phyloP scores from a whole-genome alignment of 2,888 invertebrate genomes.

The Meliscaeva auricollis region DNA sequence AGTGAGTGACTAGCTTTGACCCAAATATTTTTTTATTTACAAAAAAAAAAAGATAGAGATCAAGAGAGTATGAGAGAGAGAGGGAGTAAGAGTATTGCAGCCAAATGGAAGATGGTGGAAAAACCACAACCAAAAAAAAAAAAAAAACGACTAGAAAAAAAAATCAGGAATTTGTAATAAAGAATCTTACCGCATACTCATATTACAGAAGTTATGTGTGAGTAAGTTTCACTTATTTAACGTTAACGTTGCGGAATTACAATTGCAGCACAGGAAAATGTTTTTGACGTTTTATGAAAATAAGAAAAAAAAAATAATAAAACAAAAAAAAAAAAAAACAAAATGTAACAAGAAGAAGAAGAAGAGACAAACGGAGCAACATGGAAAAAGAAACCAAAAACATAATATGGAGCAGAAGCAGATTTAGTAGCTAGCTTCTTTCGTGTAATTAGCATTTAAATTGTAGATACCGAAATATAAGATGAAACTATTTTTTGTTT shows the following conservation, averaged over 20 bases:
- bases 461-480: slow-evolving; percentile 49
- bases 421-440: slow-evolving; percentile 49
- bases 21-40: slow-evolving; percentile 80
- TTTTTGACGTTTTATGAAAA: slow-evolving; percentile 57
- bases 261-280: slow-evolving; percentile 59
- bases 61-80: slow-evolving; percentile 50
- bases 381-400: slow-evolving; percentile 42
- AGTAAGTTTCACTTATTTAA: slow-evolving; percentile 62
- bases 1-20: slow-evolving; percentile 83
- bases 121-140: slow-evolving; percentile 21
- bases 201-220: slow-evolving; percentile 47
- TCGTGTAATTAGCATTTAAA: slow-evolving; percentile 63
- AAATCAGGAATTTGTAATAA: slow-evolving; percentile 50
- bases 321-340: background rate
- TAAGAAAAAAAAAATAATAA: slow-evolving; percentile 3
- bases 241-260: slow-evolving; percentile 61
- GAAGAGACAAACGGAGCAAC: background rate
- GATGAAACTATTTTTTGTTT: slow-evolving; percentile 33
- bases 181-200: slow-evolving; percentile 52
- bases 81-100: slow-evolving; percentile 19
- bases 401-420: slow-evolving; percentile 41
- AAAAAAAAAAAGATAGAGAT: slow-evolving; percentile 10
- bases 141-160: slow-evolving; percentile 3
- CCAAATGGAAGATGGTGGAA: slow-evolving; percentile 31
- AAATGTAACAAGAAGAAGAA: slow-evolving; percentile 4